phyloP scores from a whole-genome alignment of 1,140 invertebrate genomes.

The Drosophila triauraria region DNA sequence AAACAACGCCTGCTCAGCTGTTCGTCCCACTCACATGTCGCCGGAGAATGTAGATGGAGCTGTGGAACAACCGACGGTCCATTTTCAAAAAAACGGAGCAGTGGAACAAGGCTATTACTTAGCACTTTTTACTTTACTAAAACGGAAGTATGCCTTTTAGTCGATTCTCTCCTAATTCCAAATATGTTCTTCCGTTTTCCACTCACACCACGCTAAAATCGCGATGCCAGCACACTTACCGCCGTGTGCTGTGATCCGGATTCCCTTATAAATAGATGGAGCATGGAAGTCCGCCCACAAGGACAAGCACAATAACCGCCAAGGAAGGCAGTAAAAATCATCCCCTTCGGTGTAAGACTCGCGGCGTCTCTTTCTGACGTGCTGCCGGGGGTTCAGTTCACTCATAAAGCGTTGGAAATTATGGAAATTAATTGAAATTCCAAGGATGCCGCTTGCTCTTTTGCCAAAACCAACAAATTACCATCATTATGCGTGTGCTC shows the following conservation, averaged over 20 bases:
- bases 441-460: constrained; percentile 81
- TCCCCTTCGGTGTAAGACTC: constrained; percentile 30
- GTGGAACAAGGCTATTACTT: no score
- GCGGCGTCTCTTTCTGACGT: constrained; percentile 41
- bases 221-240: constrained; percentile 1
- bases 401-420: constrained; percentile 83
- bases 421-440: constrained; percentile 85
- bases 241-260: constrained; percentile 4
- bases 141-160: not conserved
- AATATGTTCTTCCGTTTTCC: not conserved
- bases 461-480: constrained; percentile 84
- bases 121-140: not conserved
- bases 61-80: no score
- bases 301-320: constrained; percentile 11
- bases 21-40: no score
- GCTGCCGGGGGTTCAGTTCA: constrained; percentile 23
- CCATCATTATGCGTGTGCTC: constrained; percentile 76
- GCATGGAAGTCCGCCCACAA: constrained; percentile 6
- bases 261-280: not conserved
- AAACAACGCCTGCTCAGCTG: no score
- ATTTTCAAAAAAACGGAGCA: no score
- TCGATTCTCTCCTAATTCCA: not conserved
- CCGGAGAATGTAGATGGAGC: no score
- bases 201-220: not conserved
- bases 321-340: constrained; percentile 41